Base-by-base conservation (phyloP, 2,797 vertebrate species). In the Galagoides demidoff region DNA sequence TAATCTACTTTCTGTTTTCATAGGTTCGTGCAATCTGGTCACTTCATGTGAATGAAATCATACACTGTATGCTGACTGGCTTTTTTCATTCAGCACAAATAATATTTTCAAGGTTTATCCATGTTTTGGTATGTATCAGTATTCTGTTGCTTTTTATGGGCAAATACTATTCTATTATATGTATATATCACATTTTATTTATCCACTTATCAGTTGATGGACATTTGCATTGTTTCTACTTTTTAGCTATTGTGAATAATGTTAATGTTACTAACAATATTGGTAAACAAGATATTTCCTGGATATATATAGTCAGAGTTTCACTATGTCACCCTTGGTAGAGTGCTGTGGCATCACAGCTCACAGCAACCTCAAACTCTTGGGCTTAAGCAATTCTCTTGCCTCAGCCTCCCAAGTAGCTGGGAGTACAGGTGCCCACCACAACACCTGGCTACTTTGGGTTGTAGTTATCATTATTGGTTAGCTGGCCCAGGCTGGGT, bases 261-360 rank as follows among this genome's bases (percentile, higher is more conserved):
- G 52, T 7, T 63, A 86, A 86, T 92, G 52, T 7, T 71, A 25
- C 43, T 95, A 64, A 43, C 37, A 86, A 95, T 74, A 86, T 84
- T 70, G 6, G 34, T 74, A 84, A 37, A 25, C 23, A 39, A 34
- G 7, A 31, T 83, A 88, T 91, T 84, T 12, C 78, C 77, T 92
- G n/a, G 29, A 63, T 61, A 71, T 85, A 17, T 85, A 45, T 81
- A 52, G 49, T 16, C 14, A 52, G 14, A 14, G 49, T 52, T 14
- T 52, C 4, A 52, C 49, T 52, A 16, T 52, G 49, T 52, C 3
- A 4, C 49, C 49, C 49, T 52, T 16, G 14, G 49, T 52, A 52
- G 49, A 13, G 49, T 52, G 14, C 49, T 52, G 3, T 52, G 49
- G 49, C 49, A 52, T 52, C 49, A 52, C 49, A 52, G 49, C 49